A percentile compares a stretch with the other conserved stretches of the same genome.
phyloP scores from a whole-genome alignment of 2,888 invertebrate species.

The Ochropleura plecta region DNA sequence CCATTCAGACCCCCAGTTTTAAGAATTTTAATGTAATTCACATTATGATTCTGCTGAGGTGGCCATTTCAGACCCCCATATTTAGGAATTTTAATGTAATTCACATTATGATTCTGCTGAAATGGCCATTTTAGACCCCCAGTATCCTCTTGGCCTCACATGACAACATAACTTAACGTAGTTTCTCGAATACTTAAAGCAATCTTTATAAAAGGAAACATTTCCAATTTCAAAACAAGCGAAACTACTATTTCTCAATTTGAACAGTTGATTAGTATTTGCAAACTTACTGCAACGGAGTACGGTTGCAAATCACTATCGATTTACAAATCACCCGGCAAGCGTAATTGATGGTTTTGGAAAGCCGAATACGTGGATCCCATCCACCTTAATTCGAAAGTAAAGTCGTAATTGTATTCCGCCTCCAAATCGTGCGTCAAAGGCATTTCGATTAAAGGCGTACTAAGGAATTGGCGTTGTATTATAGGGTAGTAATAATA shows the following conservation, averaged over 20 bases:
- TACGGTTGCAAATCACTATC: conserved; percentile 6
- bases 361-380: neutral
- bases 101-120: too few species aligned
- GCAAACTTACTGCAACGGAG: neutral
- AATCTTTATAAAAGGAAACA: neutral
- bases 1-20: too few species aligned
- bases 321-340: neutral
- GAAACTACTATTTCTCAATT: neutral
- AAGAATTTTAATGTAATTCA: too few species aligned
- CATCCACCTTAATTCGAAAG: neutral
- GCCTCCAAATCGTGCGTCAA: neutral
- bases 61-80: too few species aligned
- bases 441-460: conserved; percentile 8
- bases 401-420: neutral
- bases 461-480: neutral
- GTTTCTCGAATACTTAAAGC: too few species aligned
- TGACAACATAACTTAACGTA: too few species aligned
- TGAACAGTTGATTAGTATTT: neutral
- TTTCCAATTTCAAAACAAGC: neutral
- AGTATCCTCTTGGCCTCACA: too few species aligned
- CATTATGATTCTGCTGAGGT: too few species aligned
- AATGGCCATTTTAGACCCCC: too few species aligned
- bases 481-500: neutral
- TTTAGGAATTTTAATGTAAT: too few species aligned
- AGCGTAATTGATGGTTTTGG: neutral